phyloP scores from a whole-genome alignment of 2,888 invertebrate genomes.

The Aproaerema taeniolella region DNA sequence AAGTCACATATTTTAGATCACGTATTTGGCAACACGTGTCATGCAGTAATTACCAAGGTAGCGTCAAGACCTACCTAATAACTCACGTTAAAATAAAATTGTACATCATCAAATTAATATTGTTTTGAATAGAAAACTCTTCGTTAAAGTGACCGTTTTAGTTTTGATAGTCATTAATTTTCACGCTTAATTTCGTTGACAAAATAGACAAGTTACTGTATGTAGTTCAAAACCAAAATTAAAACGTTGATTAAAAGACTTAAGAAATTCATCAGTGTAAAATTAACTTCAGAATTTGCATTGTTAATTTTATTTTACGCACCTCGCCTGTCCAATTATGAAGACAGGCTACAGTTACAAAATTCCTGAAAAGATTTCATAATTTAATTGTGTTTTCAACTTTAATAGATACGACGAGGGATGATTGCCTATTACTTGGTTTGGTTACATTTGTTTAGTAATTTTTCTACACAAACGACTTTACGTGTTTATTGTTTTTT shows the following conservation, averaged over 20 bases:
- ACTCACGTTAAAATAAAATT: too few species aligned
- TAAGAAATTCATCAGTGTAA: conserved; percentile 51
- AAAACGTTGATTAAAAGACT: conserved; percentile 46
- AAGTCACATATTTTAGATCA: too few species aligned
- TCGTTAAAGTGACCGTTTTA: too few species aligned
- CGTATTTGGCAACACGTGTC: too few species aligned
- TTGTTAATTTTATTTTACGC: conserved; percentile 56
- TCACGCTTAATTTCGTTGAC: conserved; percentile 6
- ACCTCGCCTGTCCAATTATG: conserved; percentile 46
- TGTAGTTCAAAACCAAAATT: conserved; percentile 23
- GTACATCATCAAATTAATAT: too few species aligned
- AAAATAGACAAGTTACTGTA: conserved; percentile 6
- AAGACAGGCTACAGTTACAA: conserved; percentile 34
- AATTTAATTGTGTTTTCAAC: conserved; percentile 17
- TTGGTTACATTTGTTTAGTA: too few species aligned
- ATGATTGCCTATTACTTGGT: conserved; percentile 5
- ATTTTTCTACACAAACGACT: too few species aligned
- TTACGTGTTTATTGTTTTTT: too few species aligned
- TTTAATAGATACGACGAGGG: conserved; percentile 11
- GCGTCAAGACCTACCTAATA: too few species aligned
- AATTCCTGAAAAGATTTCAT: conserved; percentile 29
- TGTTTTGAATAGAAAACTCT: too few species aligned
- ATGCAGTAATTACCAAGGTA: too few species aligned
- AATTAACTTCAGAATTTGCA: conserved; percentile 56
- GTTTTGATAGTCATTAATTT: too few species aligned